These are phyloP conservation scores for Digitonthophagus gazella DNA, from an alignment of 2,888 invertebrate genomes.

Conservation along the genomic window DNA sequence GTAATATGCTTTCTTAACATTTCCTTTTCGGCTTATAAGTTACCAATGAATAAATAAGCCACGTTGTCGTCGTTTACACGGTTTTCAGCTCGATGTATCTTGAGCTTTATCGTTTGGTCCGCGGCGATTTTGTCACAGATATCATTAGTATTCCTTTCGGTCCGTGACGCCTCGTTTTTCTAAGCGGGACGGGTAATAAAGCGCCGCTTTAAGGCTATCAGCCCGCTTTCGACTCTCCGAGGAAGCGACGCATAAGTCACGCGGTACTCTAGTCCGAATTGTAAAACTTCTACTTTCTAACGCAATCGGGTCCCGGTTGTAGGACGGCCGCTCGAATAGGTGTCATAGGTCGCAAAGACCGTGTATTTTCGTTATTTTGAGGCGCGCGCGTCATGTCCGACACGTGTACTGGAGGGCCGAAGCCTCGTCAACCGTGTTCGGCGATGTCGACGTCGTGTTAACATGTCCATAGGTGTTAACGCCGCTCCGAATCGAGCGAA, in stretches of 20 bases:
- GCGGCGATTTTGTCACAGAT: constrained; percentile 19
- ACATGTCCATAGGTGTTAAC: constrained; percentile 31
- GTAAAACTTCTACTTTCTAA: constrained; percentile 37
- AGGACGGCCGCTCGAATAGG: constrained; percentile 19
- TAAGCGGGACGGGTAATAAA: constrained; percentile 21
- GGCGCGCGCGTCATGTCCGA: constrained; percentile 18
- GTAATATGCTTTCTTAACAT: not conserved
- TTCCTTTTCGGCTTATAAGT: not conserved
- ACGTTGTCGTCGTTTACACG: not conserved
- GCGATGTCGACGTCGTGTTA: constrained; percentile 31
- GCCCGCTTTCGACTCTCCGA: constrained; percentile 13
- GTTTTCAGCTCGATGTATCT: not conserved
- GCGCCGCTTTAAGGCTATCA: constrained; percentile 25
- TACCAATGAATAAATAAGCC: not conserved
- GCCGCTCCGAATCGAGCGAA: constrained; percentile 29
- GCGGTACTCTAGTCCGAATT: constrained; percentile 35
- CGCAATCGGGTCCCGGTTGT: constrained; percentile 34
- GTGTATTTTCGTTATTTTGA: constrained; percentile 28
- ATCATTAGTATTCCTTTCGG: constrained; percentile 16
- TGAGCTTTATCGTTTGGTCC: not conserved
- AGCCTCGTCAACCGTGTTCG: constrained; percentile 24
- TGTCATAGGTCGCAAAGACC: constrained; percentile 34
- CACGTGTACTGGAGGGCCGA: constrained; percentile 24
- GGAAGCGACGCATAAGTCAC: constrained; percentile 35
- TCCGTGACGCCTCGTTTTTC: constrained; percentile 17